These are phyloP conservation scores for Eilema griseolum DNA, from an alignment of 2,888 invertebrate species.

Conservation along the genomic window DNA sequence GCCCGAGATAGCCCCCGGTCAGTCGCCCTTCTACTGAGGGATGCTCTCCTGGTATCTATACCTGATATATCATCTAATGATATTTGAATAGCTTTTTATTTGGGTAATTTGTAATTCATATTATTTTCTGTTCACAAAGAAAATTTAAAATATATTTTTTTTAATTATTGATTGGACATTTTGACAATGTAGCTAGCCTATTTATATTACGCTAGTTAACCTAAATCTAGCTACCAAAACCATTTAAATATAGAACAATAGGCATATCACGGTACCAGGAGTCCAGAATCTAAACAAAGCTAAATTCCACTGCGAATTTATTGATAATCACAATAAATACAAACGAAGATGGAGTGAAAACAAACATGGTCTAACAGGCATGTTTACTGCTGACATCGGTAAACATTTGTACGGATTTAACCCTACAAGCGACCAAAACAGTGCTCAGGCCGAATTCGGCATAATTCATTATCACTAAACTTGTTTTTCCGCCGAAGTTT, in stretches of 20 bases:
- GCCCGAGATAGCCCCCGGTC: conserved; percentile 77
- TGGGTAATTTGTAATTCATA: too few relatives aligned
- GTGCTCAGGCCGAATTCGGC: conserved; percentile 46
- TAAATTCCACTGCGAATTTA: background rate
- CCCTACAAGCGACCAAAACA: conserved; percentile 29
- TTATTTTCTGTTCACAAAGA: too few relatives aligned
- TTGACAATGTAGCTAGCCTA: too few relatives aligned
- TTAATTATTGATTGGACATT: too few relatives aligned
- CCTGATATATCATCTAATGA: conserved; percentile 69
- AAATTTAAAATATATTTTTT: too few relatives aligned
- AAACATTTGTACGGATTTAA: conserved; percentile 44
- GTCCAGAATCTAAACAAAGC: background rate
- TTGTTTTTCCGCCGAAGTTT: conserved; percentile 68
- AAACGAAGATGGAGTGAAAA: conserved; percentile 10
- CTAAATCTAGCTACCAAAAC: background rate
- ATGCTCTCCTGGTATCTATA: conserved; percentile 62
- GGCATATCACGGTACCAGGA: background rate
- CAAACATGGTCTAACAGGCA: conserved; percentile 8
- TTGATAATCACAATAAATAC: conserved; percentile 4
- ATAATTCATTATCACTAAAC: conserved; percentile 76
- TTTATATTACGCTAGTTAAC: too few relatives aligned
- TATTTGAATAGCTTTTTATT: conserved; percentile 61
- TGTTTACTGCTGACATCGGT: conserved; percentile 24
- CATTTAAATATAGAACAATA: background rate
- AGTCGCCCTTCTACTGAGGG: conserved; percentile 65